Evolutionary conservation across 2,113 vertebrate species (phyloP).

Genomic region (Tragelaphus buxtoni): DNA sequence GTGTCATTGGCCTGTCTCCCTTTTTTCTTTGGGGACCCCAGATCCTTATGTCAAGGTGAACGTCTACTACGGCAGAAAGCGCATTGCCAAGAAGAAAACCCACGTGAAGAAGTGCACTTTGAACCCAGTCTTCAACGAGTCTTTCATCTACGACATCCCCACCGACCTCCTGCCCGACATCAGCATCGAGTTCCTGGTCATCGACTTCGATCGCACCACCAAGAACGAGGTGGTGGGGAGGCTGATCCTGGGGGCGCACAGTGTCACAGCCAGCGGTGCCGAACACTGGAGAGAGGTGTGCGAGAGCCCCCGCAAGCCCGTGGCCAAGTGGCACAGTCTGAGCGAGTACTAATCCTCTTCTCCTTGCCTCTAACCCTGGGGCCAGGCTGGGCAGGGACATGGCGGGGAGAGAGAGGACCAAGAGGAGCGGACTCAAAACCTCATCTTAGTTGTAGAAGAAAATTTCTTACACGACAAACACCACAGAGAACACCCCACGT

Average conservation of each 20-base stretch:
- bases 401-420: conserved; percentile 74
- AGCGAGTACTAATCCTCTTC: conserved; percentile 81
- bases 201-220: conserved; percentile 96
- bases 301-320: conserved; percentile 87
- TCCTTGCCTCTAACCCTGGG: conserved; percentile 20
- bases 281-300: conserved; percentile 95
- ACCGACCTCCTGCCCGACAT: conserved; percentile 91
- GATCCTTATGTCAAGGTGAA: conserved; percentile 99
- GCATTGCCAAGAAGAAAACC: conserved; percentile 98
- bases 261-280: conserved; percentile 81
- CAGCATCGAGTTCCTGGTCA: conserved; percentile 94
- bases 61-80: conserved; percentile 95
- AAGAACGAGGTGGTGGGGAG: conserved; percentile 95
- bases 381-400: not conserved
- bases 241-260: conserved; percentile 91
- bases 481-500: conserved; percentile 45
- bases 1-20: conserved; percentile 55
- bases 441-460: conserved; percentile 80
- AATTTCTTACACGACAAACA: conserved; percentile 63
- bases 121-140: conserved; percentile 97
- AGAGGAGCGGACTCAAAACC: conserved; percentile 64
- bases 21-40: conserved; percentile 64
- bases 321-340: conserved; percentile 96
- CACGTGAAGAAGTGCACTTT: conserved; percentile 98
- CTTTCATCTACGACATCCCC: conserved; percentile 97